Evolutionary conservation across 2,113 vertebrate species (phyloP), one percentile per base, ranked within the genome.

Genomic region (Hirundichthys speculiger): DNA sequence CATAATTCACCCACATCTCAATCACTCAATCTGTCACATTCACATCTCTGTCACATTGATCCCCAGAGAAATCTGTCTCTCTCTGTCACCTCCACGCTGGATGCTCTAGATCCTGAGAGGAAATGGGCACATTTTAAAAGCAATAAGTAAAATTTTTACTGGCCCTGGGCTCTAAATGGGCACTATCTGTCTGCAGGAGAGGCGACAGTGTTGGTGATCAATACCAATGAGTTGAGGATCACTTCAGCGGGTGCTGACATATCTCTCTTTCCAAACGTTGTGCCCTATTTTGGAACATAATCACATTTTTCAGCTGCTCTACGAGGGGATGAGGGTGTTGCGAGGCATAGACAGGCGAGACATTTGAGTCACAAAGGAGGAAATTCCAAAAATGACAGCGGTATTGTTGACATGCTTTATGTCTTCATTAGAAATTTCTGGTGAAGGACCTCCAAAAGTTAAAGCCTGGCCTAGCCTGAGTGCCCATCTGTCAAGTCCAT

Each of bases 161-260:
- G 52, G 39, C 54, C 57, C 60, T 1, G n/a, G 22, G 47, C 10
- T 0, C 43, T 61, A 70, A 83, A 77, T 82, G 82, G 56, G 72
- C 50, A 34, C 64, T 49, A 83, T 83, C 52, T 46, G 69, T 88
- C 77, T 65, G 56, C 39, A 24, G 25, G 5, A 16, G 25, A 25
- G 64, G 50, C 22, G 73, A 77, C 66, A 70, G 39, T 50, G 64
- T 68, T 77, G 69, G 69, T 82, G 75, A 79, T 86, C 84, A 69
- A 85, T 79, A 85, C 63, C 77, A 62, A 39, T 60, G 80, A 79
- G 64, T 70, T 21, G 10, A 77, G 57, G 47, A 75, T 83, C 57
- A 75, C 71, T 22, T 49, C 20, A 20, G 50, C 66, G 30, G 63
- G 47, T 70, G 55, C 68, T 80, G 79, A 74, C 71, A 64, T 79